Conservation (phyloP, 2,888 invertebrate species). For the Mayetiola destructor region DNA sequence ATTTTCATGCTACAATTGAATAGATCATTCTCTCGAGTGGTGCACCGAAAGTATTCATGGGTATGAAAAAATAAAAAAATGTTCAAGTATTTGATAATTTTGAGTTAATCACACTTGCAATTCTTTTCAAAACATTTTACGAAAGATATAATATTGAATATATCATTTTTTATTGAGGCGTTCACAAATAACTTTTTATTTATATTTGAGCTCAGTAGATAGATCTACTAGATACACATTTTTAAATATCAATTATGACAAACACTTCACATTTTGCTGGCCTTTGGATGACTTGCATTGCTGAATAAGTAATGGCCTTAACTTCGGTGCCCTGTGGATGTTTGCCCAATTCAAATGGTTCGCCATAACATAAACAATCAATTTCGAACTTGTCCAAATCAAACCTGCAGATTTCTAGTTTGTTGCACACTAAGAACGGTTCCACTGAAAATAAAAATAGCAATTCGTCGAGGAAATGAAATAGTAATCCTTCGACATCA, state of each 20-base stretch:
- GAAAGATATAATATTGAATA: too few species aligned
- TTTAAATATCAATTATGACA: constrained; percentile 93
- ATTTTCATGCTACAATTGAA: too few species aligned
- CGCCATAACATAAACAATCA: constrained; percentile 73
- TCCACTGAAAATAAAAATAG: constrained; percentile 86
- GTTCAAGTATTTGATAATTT: too few species aligned
- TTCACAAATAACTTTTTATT: too few species aligned
- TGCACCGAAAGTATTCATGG: too few species aligned
- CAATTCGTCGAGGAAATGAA: constrained; percentile 86
- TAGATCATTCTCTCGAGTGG: too few species aligned
- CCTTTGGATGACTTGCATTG: constrained; percentile 82
- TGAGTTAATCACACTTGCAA: too few species aligned
- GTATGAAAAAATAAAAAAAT: too few species aligned
- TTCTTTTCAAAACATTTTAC: too few species aligned
- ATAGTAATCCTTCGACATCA: constrained; percentile 77
- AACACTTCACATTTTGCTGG: constrained; percentile 70
- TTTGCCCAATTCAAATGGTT: constrained; percentile 79
- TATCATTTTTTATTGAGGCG: too few species aligned
- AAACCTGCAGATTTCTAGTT: constrained; percentile 76
- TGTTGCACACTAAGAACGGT: constrained; percentile 74
- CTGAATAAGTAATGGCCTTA: constrained; percentile 98
- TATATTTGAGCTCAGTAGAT: too few species aligned
- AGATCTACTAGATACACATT: too few species aligned
- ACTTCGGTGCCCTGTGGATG: constrained; percentile 98
- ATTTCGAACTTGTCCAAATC: constrained; percentile 69